Evolutionary conservation across 1,140 invertebrate species (phyloP).

Genomic region (Microplitis mediator): DNA sequence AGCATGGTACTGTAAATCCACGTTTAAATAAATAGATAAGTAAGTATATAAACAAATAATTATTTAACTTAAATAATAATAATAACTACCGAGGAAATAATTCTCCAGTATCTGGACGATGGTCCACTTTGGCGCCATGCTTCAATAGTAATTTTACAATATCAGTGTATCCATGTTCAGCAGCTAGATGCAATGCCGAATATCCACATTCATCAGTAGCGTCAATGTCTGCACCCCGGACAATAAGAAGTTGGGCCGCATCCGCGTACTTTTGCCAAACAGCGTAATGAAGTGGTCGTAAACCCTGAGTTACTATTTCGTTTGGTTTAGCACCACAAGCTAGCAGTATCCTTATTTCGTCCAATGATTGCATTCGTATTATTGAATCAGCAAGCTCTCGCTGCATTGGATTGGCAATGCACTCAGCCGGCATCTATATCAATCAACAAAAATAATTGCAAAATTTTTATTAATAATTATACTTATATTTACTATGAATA

Average conservation of each 20-base stretch:
- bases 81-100: slow-evolving; percentile 64
- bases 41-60: not conserved
- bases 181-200: slow-evolving; percentile 84
- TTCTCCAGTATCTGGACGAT: slow-evolving; percentile 72
- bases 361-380: slow-evolving; percentile 82
- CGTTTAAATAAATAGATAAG: too few species aligned
- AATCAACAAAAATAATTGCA: not conserved
- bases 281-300: slow-evolving; percentile 90
- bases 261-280: slow-evolving; percentile 85
- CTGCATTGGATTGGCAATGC: slow-evolving; percentile 78
- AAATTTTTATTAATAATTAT: not conserved
- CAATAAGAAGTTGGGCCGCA: slow-evolving; percentile 77
- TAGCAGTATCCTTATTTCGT: slow-evolving; percentile 84
- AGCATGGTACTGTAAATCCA: slow-evolving; percentile 66
- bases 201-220: slow-evolving; percentile 89
- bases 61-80: not conserved
- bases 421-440: slow-evolving; percentile 73
- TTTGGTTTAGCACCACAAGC: slow-evolving; percentile 85
- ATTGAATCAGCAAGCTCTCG: slow-evolving; percentile 88
- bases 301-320: slow-evolving; percentile 77
- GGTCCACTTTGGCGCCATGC: slow-evolving; percentile 81
- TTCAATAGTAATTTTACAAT: slow-evolving; percentile 77
- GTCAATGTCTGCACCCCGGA: slow-evolving; percentile 82
- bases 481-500: not conserved
- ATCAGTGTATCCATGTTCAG: slow-evolving; percentile 81